A percentile compares a stretch with the other conserved stretches of the same genome.
Conservation (phyloP, 2,888 invertebrate species). For the Synanthedon tipuliformis region DNA sequence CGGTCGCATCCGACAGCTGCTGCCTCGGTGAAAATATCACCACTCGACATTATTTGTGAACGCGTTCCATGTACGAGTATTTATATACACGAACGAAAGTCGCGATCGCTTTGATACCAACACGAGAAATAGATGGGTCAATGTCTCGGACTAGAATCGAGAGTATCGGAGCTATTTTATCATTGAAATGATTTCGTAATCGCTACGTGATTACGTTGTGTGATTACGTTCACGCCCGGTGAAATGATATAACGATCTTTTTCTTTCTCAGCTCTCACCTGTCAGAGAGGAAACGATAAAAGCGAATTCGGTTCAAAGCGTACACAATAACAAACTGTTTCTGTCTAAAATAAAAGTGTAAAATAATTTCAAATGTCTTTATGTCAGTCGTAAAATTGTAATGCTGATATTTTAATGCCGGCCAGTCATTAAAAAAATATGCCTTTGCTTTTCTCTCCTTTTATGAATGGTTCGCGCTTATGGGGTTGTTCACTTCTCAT, state of each 20-base stretch:
- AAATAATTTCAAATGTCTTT: too few relatives aligned
- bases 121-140: conserved; percentile 54
- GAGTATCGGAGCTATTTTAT: conserved; percentile 3
- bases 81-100: neutral
- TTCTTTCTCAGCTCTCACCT: neutral
- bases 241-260: neutral
- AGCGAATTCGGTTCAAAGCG: neutral
- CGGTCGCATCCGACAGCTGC: conserved; percentile 48
- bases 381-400: too few relatives aligned
- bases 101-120: conserved; percentile 8
- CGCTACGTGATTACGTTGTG: neutral
- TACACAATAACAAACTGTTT: too few relatives aligned
- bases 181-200: too few relatives aligned
- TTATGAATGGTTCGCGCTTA: too few relatives aligned
- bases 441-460: too few relatives aligned
- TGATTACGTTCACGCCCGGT: neutral
- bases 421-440: too few relatives aligned
- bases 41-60: conserved; percentile 39
- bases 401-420: too few relatives aligned
- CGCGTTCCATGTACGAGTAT: conserved; percentile 1
- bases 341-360: too few relatives aligned
- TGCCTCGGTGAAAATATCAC: conserved; percentile 43
- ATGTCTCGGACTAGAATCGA: conserved; percentile 49
- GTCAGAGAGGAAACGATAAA: neutral
- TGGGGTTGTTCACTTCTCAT: too few relatives aligned